Evolutionary conservation across 2,113 vertebrate species (phyloP).

Genomic region (Lophius piscatorius): DNA sequence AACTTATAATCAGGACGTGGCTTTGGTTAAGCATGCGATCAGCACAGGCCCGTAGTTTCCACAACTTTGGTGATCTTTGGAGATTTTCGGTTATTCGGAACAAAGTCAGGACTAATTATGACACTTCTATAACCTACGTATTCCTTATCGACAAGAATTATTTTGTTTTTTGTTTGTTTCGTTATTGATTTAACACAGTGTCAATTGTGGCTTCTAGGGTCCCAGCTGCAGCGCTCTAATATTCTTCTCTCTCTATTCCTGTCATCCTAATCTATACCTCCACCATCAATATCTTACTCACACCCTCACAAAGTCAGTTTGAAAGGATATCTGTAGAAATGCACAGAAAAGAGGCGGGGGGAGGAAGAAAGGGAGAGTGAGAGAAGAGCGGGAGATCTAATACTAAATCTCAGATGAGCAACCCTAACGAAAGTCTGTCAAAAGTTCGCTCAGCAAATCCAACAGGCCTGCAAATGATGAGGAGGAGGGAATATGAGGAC

Average conservation of each 20-base stretch:
- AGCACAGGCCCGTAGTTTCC: too few species aligned
- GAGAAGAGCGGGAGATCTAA: slow-evolving; percentile 38
- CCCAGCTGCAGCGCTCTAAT: slow-evolving; percentile 59
- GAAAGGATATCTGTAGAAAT: slow-evolving; percentile 41
- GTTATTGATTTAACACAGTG: too few species aligned
- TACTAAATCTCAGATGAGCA: slow-evolving; percentile 60
- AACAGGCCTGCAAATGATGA: slow-evolving; percentile 62
- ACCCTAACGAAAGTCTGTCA: slow-evolving; percentile 61
- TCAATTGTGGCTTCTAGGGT: slow-evolving; percentile 10
- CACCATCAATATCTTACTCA: too few species aligned
- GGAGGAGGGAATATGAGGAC: slow-evolving; percentile 11
- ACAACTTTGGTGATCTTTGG: too few species aligned
- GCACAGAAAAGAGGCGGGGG: slow-evolving; percentile 25
- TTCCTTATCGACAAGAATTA: too few species aligned
- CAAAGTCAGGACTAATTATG: slow-evolving; percentile 19
- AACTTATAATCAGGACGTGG: slow-evolving; percentile 22
- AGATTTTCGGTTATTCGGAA: too few species aligned
- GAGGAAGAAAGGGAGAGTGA: background rate
- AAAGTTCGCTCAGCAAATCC: slow-evolving; percentile 65
- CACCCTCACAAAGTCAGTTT: slow-evolving; percentile 23
- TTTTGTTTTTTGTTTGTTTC: too few species aligned
- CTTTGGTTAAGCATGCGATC: slow-evolving; percentile 5
- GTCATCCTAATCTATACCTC: slow-evolving; percentile 6
- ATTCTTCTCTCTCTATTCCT: slow-evolving; percentile 49
- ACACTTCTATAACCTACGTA: slow-evolving; percentile 25